phyloP scores from a whole-genome alignment of 2,888 invertebrate species.

The Lissocephala sabroskyi region DNA sequence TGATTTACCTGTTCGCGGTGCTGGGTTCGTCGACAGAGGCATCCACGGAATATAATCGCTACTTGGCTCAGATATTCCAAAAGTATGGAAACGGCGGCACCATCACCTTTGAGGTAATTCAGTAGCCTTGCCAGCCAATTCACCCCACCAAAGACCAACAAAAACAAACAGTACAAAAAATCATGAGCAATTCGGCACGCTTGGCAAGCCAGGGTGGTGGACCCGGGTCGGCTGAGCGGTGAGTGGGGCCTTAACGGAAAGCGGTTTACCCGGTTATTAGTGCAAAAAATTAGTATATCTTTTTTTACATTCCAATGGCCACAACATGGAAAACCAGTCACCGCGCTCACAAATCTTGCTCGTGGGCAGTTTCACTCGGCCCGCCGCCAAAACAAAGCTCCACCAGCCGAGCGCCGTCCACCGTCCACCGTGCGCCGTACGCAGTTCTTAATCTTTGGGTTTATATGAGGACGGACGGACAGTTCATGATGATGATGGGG shows the following conservation, averaged over 20 bases:
- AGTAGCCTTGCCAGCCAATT: constrained; percentile 3
- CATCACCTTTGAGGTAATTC: constrained; percentile 70
- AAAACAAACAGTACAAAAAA: not conserved
- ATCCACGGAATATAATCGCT: constrained; percentile 69
- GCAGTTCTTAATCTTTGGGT: too few species aligned
- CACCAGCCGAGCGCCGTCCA: too few species aligned
- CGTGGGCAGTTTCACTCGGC: not conserved
- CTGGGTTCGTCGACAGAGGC: constrained; percentile 10
- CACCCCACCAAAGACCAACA: not conserved
- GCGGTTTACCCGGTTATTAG: not conserved
- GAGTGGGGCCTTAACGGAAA: too few species aligned
- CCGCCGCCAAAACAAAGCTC: too few species aligned
- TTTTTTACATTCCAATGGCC: constrained; percentile 5
- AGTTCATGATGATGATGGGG: too few species aligned
- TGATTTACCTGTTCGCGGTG: constrained; percentile 15
- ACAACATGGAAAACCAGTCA: too few species aligned
- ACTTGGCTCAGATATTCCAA: constrained; percentile 69
- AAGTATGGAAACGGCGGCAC: constrained; percentile 71
- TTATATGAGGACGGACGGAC: too few species aligned
- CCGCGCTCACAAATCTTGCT: too few species aligned
- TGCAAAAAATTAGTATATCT: constrained; percentile 33
- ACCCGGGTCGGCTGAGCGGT: too few species aligned
- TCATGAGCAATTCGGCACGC: not conserved
- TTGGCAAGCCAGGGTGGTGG: too few species aligned
- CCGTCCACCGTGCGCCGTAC: too few species aligned